Base-by-base conservation (phyloP, 1,140 invertebrate genomes). In the Hydropsyche tenuis region DNA sequence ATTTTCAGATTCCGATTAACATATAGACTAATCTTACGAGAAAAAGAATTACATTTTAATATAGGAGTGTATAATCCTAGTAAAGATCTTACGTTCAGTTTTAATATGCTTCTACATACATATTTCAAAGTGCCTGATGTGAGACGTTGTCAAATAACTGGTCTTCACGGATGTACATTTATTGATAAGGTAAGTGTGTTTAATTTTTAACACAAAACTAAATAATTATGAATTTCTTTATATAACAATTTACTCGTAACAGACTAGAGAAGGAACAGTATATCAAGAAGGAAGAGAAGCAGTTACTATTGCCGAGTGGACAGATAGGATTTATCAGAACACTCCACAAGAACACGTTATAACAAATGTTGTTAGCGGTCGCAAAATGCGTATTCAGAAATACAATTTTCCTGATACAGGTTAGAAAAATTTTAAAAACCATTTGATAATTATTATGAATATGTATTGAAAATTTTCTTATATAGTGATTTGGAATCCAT, bases 111-210 rank as follows among this genome's bases (percentile, higher is more conserved):
- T 30, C 85, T 98, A 76, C 96, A 98, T 83, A 97, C 95, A 7
- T 98, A 98, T 85, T 94, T 98, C 82, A 96, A 96, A 88, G 94
- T 96, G 77, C 93, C 95, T 56, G 95, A 98, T 84, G 95, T 98
- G 4, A 88, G 92, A 43, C 88, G 94, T 69, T 95, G 94, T 80
- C 93, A 94, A 85, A 93, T 98, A 77, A 94, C 92, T 48, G 96
- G 96, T 37, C 87, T 98, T 78, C 91, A 96, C 80, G 94, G 94
- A 30, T 94, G 94, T 79, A 94, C 92, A 79, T 98, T 94, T 82
- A 91, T 96, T 78, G 96, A 98, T 82, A 97, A 97, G 90, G 95
- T 96, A 80, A 82, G 60, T 23, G 60, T 68, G 12, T 37, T 71
- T 69, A 69, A 53, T 53, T 66, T 16, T 60, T 45, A 30, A 45